Conservation (phyloP, 1,140 invertebrate genomes). For the Trypoxylus dichotomus region DNA sequence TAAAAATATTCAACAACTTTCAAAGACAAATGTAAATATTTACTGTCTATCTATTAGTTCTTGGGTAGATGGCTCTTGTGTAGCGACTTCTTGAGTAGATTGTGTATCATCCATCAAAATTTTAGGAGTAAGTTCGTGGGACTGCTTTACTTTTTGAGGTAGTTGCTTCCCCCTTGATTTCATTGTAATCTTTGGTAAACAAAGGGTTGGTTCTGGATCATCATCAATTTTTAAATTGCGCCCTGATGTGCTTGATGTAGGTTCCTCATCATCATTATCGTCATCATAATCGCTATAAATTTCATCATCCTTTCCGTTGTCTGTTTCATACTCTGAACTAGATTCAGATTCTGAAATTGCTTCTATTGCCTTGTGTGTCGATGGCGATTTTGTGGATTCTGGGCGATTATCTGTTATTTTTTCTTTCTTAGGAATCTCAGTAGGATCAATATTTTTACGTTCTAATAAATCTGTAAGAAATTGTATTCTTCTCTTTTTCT, state of each 20-base stretch:
- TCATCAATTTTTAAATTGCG: background rate
- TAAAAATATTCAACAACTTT: too few relatives aligned
- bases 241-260: background rate
- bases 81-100: background rate
- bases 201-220: background rate
- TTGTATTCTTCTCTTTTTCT: conserved; percentile 30
- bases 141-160: background rate
- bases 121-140: background rate
- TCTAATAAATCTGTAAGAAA: conserved; percentile 24
- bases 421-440: background rate
- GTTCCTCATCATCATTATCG: background rate
- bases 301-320: background rate
- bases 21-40: background rate
- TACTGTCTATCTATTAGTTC: conserved; percentile 28
- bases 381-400: background rate
- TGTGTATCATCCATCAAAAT: background rate
- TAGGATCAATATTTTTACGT: background rate
- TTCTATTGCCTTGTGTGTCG: conserved; percentile 17
- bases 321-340: conserved; percentile 18
- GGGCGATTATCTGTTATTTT: background rate
- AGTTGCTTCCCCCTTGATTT: conserved; percentile 3
- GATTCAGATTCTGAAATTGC: background rate
- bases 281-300: background rate
- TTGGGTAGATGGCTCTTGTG: conserved; percentile 22
- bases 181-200: background rate